These are phyloP conservation scores for Bergia sp. DNA, from an alignment of 92 coral and sea anemone genomes.

Conservation along the genomic window DNA sequence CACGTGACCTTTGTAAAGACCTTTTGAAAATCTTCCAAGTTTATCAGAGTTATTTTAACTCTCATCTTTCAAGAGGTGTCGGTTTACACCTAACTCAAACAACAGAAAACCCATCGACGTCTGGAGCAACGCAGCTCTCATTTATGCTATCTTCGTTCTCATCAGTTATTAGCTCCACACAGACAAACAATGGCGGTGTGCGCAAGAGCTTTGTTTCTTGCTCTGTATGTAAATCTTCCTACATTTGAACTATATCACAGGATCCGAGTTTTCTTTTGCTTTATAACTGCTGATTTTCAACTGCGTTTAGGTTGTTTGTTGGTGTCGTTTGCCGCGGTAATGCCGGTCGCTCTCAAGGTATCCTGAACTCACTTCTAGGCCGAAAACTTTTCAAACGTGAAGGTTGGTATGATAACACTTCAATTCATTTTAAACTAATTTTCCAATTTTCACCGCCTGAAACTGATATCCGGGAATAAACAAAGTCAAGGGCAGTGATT, in stretches of 20 bases:
- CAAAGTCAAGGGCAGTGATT: too few relatives aligned
- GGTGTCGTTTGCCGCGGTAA: background rate
- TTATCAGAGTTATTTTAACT: constrained; percentile 7
- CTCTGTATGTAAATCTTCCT: constrained; percentile 5
- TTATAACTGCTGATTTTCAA: background rate
- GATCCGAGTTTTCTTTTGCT: background rate
- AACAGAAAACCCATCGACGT: constrained; percentile 7
- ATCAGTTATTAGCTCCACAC: background rate
- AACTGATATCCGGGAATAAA: background rate
- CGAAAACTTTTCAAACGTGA: constrained; percentile 16
- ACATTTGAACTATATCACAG: background rate
- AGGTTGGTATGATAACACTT: background rate
- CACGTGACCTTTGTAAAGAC: constrained; percentile 23
- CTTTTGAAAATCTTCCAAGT: constrained; percentile 41
- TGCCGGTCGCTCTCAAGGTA: background rate
- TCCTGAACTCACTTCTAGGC: background rate
- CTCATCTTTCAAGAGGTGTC: constrained; percentile 36
- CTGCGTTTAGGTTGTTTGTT: background rate
- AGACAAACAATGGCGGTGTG: background rate
- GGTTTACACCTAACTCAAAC: constrained; percentile 14
- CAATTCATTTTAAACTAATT: too few relatives aligned
- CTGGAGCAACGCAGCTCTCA: background rate
- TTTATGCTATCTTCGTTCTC: background rate
- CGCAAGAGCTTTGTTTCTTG: background rate
- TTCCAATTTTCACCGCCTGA: background rate